These are phyloP conservation scores for Pyrocephalus nanus DNA, from an alignment of 2,797 vertebrate genomes.

Conservation along the genomic window DNA sequence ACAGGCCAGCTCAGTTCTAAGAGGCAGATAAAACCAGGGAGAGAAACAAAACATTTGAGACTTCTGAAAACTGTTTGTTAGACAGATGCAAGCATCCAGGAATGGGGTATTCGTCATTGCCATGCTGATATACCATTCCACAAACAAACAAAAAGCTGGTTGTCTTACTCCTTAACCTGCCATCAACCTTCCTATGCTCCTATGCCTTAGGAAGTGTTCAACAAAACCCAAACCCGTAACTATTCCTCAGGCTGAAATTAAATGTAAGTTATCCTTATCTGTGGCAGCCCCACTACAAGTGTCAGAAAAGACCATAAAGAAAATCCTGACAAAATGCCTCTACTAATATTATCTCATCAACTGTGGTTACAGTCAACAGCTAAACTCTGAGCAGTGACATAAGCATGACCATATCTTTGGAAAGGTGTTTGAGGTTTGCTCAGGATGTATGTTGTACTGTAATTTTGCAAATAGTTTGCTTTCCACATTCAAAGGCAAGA, in stretches of 20 bases:
- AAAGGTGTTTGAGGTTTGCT: conserved; percentile 12
- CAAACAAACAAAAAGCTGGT: neutral
- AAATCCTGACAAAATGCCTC: neutral
- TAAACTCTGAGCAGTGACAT: neutral
- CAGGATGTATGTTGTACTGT: neutral
- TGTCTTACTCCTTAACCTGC: neutral
- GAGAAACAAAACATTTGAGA: neutral
- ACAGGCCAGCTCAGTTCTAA: neutral
- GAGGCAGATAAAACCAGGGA: neutral
- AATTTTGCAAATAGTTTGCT: neutral
- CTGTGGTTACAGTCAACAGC: neutral
- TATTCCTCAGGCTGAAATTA: neutral
- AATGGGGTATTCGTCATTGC: fast-evolving
- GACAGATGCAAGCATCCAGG: neutral
- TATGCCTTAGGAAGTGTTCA: neutral
- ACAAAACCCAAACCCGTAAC: neutral
- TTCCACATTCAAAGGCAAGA: neutral
- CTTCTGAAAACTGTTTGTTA: neutral
- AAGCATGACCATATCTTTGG: neutral
- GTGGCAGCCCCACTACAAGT: neutral
- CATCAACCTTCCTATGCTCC: neutral
- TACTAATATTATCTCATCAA: neutral
- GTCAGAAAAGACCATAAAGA: neutral
- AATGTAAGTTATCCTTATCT: neutral
- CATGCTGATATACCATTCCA: neutral